These are phyloP conservation scores for Erebia aethiops DNA, from an alignment of 2,888 invertebrate genomes.

Conservation along the genomic window DNA sequence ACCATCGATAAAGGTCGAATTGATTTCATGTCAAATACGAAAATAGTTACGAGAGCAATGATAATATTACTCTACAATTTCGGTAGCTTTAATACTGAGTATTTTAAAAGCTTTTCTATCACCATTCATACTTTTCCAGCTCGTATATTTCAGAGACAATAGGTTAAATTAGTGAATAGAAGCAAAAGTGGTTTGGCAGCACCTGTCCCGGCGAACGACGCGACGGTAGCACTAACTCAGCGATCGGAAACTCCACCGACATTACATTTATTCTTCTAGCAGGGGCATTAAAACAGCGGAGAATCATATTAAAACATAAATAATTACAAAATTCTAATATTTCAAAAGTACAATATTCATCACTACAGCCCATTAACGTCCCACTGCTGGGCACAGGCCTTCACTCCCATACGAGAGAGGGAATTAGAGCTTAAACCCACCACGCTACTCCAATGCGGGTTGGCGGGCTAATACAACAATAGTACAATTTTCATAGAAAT, in stretches of 20 bases:
- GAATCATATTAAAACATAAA: background rate
- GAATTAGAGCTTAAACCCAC: too few relatives aligned
- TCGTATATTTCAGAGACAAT: constrained; percentile 19
- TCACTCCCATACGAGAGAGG: too few relatives aligned
- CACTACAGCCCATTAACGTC: too few relatives aligned
- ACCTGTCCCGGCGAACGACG: constrained; percentile 39
- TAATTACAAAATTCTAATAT: too few relatives aligned
- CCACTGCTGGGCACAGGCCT: too few relatives aligned
- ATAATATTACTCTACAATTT: background rate
- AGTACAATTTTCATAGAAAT: background rate
- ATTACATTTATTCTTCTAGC: constrained; percentile 41
- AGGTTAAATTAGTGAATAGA: constrained; percentile 37
- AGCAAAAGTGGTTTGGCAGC: constrained; percentile 37
- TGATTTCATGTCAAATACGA: background rate
- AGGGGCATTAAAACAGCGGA: constrained; percentile 37
- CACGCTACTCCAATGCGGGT: too few relatives aligned
- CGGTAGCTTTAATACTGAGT: background rate
- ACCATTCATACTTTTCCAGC: background rate
- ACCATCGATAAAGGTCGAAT: too few relatives aligned
- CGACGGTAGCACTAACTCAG: constrained; percentile 42
- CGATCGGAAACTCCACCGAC: constrained; percentile 41
- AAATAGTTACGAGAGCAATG: background rate
- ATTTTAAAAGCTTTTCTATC: constrained; percentile 36
- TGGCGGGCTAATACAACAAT: too few relatives aligned
- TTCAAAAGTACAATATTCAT: background rate